These are phyloP conservation scores for Acleris holmiana DNA, from an alignment of 2,888 invertebrate species.

Conservation along the genomic window DNA sequence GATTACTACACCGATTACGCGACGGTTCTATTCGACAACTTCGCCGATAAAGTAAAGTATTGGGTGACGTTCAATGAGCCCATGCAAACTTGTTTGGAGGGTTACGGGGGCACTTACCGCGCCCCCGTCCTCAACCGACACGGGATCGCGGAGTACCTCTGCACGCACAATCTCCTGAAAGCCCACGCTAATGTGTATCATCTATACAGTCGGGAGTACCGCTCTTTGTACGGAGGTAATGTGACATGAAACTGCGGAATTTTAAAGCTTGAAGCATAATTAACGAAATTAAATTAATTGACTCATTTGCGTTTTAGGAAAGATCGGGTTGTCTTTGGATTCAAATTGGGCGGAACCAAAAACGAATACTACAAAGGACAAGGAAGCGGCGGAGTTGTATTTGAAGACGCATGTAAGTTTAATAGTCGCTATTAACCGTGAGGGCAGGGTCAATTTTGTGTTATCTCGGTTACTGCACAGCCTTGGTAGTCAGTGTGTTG, in stretches of 20 bases:
- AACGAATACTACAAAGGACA: conserved; percentile 78
- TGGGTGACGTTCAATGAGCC: conserved; percentile 94
- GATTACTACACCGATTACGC: conserved; percentile 87
- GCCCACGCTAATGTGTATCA: conserved; percentile 90
- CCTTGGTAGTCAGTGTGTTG: neutral
- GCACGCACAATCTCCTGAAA: conserved; percentile 88
- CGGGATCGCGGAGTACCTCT: conserved; percentile 87
- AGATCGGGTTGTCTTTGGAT: conserved; percentile 86
- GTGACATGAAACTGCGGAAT: conserved; percentile 26
- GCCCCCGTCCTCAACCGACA: conserved; percentile 85
- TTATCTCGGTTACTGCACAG: neutral
- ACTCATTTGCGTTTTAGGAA: conserved; percentile 66
- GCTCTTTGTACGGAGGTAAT: conserved; percentile 80
- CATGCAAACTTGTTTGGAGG: conserved; percentile 80
- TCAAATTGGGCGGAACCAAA: conserved; percentile 86
- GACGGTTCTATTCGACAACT: conserved; percentile 84
- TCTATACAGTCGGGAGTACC: conserved; percentile 85
- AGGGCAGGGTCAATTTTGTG: too few relatives aligned
- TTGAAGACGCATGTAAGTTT: conserved; percentile 84
- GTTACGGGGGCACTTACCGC: conserved; percentile 85
- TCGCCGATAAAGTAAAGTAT: conserved; percentile 86
- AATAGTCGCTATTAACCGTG: neutral
- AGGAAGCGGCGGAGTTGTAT: conserved; percentile 85
- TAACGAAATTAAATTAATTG: conserved; percentile 31
- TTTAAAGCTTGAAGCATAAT: conserved; percentile 12